These are phyloP conservation scores for Ornithoptera priamus DNA, from an alignment of 2,888 invertebrate species.

Conservation along the genomic window DNA sequence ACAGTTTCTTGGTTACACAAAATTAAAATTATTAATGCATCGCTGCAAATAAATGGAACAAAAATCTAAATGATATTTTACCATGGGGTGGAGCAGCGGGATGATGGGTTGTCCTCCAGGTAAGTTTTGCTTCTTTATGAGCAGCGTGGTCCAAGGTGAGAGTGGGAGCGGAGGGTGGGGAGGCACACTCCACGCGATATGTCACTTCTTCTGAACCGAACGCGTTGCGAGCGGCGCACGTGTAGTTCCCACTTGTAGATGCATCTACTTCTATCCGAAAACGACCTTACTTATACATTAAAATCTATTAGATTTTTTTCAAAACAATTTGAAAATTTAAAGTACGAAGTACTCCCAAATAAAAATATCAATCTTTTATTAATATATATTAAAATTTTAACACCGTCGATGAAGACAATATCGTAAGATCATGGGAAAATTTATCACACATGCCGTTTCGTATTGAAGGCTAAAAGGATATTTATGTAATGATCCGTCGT, in stretches of 20 bases:
- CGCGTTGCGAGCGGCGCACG: slow-evolving; percentile 90
- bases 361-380: too few species aligned
- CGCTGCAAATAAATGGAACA: background rate
- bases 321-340: background rate
- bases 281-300: slow-evolving; percentile 1
- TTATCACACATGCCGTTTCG: too few species aligned
- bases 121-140: slow-evolving; percentile 79
- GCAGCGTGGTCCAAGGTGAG: slow-evolving; percentile 85
- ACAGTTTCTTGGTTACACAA: too few species aligned
- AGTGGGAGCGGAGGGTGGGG: slow-evolving; percentile 85
- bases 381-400: too few species aligned
- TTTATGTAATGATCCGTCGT: too few species aligned
- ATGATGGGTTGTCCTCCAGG: slow-evolving; percentile 78
- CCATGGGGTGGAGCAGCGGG: slow-evolving; percentile 78
- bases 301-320: background rate
- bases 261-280: slow-evolving; percentile 82
- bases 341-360: too few species aligned
- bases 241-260: slow-evolving; percentile 88
- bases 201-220: slow-evolving; percentile 91
- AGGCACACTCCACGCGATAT: slow-evolving; percentile 88
- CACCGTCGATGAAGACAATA: too few species aligned
- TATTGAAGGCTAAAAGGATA: too few species aligned
- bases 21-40: too few species aligned
- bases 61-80: slow-evolving; percentile 33
- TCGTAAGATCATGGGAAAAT: too few species aligned